Evolutionary conservation across 2,888 invertebrate species (phyloP).

Genomic region (Odontocolon sp.): DNA sequence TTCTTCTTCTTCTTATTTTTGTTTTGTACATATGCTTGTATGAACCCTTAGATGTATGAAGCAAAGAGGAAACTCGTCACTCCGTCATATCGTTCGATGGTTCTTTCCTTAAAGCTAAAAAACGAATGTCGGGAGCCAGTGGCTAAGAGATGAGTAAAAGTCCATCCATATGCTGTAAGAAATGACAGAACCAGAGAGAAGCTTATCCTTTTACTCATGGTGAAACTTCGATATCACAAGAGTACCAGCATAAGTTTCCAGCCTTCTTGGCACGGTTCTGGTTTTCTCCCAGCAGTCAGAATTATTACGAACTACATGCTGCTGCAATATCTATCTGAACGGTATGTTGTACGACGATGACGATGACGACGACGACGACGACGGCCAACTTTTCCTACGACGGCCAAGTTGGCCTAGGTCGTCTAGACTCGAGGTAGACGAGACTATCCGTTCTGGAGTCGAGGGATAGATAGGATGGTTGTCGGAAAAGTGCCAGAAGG

Average conservation of each 20-base stretch:
- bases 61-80: constrained; percentile 4
- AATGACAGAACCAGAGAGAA: constrained; percentile 19
- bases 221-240: constrained; percentile 56
- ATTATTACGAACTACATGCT: constrained; percentile 49
- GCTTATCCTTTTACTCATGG: constrained; percentile 43
- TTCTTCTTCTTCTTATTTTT: no score
- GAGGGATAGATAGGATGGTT: constrained; percentile 22
- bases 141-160: constrained; percentile 32
- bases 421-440: constrained; percentile 68
- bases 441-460: constrained; percentile 38
- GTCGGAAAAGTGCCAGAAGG: constrained; percentile 29
- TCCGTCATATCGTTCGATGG: neutral
- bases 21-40: no score
- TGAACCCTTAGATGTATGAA: no score
- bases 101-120: neutral
- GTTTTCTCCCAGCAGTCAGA: constrained; percentile 26
- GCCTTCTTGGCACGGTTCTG: constrained; percentile 62
- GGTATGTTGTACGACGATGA: constrained; percentile 2
- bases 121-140: neutral
- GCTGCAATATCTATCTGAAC: neutral
- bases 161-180: constrained; percentile 7
- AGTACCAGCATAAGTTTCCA: constrained; percentile 38
- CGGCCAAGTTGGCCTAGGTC: constrained; percentile 66
- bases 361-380: constrained; percentile 5
- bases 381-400: constrained; percentile 45